These are phyloP conservation scores for Cacatua alba DNA, from an alignment of 2,113 vertebrate genomes.

Conservation along the genomic window DNA sequence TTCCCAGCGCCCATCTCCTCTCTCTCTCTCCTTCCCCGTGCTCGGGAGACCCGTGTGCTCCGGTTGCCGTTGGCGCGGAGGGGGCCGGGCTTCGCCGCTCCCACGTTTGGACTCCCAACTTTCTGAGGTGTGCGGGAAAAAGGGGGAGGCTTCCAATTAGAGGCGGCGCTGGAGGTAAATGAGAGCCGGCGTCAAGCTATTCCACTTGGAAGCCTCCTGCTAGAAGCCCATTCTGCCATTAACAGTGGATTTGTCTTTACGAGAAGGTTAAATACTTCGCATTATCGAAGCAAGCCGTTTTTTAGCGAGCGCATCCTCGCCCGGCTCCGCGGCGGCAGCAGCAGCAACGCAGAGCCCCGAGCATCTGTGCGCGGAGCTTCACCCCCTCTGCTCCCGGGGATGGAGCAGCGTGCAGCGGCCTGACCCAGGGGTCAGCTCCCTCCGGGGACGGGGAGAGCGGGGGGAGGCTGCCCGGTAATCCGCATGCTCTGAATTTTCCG, in stretches of 20 bases:
- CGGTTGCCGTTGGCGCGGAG: not conserved
- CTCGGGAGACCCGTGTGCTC: not conserved
- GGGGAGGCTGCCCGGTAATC: slow-evolving; percentile 1
- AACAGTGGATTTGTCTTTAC: slow-evolving; percentile 59
- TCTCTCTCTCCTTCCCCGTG: not conserved
- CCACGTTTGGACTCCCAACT: not conserved
- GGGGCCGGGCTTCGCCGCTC: not conserved
- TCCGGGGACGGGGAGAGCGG: slow-evolving; percentile 7
- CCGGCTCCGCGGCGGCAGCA: not conserved
- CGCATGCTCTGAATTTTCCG: slow-evolving; percentile 20
- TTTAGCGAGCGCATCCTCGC: slow-evolving; percentile 29
- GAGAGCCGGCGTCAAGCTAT: slow-evolving; percentile 37
- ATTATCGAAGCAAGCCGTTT: slow-evolving; percentile 30
- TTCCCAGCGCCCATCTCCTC: not conserved
- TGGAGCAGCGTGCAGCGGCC: slow-evolving; percentile 60
- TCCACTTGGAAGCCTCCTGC: slow-evolving; percentile 43
- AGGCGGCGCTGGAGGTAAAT: slow-evolving; percentile 37
- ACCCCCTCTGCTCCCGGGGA: not conserved
- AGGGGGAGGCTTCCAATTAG: not conserved
- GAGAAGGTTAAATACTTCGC: slow-evolving; percentile 53
- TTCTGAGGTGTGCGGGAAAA: not conserved
- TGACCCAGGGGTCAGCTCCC: slow-evolving; percentile 80
- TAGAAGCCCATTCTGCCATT: slow-evolving; percentile 47
- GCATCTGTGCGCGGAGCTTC: not conserved
- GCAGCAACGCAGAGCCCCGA: not conserved